Conservation (phyloP, 2,888 invertebrate genomes). For the Drosophila affinis region DNA sequence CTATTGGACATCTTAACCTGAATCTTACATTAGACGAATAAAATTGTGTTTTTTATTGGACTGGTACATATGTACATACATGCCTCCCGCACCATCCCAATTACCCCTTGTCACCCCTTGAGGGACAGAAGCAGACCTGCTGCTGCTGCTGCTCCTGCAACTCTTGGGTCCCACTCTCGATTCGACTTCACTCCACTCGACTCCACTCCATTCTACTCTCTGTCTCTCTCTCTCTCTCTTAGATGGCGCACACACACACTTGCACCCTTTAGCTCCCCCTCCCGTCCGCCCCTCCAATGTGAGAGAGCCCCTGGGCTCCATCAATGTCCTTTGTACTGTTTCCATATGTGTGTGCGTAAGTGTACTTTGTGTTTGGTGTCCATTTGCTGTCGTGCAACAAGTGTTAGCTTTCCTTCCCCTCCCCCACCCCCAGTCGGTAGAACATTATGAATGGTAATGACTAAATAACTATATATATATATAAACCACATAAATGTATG, state of each 20-base stretch:
- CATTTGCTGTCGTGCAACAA: constrained; percentile 42
- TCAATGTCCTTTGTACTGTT: not conserved
- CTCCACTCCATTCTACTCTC: not conserved
- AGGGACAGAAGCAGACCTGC: not conserved
- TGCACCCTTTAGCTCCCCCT: not conserved
- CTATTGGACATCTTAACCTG: not conserved
- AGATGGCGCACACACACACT: no score
- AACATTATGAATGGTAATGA: constrained; percentile 16
- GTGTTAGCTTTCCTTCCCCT: not conserved
- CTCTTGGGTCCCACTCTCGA: not conserved
- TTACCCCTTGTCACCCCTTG: not conserved
- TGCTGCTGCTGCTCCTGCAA: constrained; percentile 1
- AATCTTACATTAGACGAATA: not conserved
- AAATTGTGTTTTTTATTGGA: not conserved
- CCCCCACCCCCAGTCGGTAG: constrained; percentile 10
- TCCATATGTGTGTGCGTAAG: constrained; percentile 21
- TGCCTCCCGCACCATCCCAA: not conserved
- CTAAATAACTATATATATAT: constrained; percentile 7
- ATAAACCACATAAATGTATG: constrained; percentile 1
- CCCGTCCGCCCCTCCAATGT: no score
- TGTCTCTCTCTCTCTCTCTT: not conserved
- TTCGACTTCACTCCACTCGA: not conserved
- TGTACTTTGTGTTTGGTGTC: constrained; percentile 39
- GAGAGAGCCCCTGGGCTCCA: no score
- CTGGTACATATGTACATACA: no score